These are phyloP conservation scores for Parnassius apollo DNA, from an alignment of 2,888 invertebrate genomes.

Conservation along the genomic window DNA sequence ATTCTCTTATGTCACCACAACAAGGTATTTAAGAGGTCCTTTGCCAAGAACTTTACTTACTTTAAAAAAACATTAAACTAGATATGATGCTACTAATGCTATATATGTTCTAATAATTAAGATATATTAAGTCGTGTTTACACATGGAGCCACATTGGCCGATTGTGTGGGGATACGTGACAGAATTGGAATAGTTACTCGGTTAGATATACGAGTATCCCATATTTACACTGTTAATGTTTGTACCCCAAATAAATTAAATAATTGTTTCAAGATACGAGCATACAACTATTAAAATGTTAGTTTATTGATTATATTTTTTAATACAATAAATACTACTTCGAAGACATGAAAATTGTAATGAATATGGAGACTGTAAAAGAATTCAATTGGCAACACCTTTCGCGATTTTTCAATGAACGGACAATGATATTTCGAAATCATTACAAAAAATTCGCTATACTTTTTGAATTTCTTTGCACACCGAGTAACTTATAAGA, in stretches of 20 bases:
- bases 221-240: constrained; percentile 36
- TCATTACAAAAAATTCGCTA: constrained; percentile 55
- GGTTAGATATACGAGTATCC: constrained; percentile 18
- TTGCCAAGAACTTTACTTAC: too few relatives aligned
- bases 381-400: constrained; percentile 57
- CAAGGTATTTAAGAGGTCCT: too few relatives aligned
- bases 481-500: constrained; percentile 48
- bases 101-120: not conserved
- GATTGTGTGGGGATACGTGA: constrained; percentile 23
- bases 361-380: constrained; percentile 44
- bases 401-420: constrained; percentile 44
- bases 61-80: too few relatives aligned
- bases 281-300: constrained; percentile 21
- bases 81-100: too few relatives aligned
- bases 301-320: constrained; percentile 31
- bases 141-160: not conserved
- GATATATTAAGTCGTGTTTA: constrained; percentile 25
- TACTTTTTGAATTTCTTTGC: constrained; percentile 30
- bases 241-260: constrained; percentile 38
- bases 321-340: constrained; percentile 1
- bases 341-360: constrained; percentile 23
- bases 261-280: constrained; percentile 29
- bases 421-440: constrained; percentile 53
- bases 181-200: constrained; percentile 15
- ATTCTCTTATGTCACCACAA: too few relatives aligned